phyloP scores from a whole-genome alignment of 2,797 vertebrate species.

The Falco biarmicus region DNA sequence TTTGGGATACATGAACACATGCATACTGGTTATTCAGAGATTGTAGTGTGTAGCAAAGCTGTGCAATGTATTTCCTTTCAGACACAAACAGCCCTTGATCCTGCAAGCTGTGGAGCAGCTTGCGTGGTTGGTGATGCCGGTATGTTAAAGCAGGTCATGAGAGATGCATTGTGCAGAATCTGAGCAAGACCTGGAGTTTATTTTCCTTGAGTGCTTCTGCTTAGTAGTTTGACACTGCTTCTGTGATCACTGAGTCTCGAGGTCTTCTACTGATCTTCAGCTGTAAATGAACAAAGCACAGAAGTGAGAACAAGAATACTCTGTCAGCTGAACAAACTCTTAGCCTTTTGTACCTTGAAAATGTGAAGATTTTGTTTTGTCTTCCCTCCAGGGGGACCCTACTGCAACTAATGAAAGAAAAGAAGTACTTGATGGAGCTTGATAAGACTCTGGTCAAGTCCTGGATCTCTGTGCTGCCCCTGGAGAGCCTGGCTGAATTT shows the following conservation, averaged over 20 bases:
- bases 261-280: background rate
- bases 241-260: background rate
- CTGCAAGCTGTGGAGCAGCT: background rate
- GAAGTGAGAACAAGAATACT: background rate
- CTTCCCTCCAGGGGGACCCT: constrained; percentile 49
- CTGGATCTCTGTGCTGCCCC: constrained; percentile 82
- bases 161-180: background rate
- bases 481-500: constrained; percentile 68
- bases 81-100: background rate
- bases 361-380: background rate
- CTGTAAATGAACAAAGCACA: background rate
- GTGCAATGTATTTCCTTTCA: background rate
- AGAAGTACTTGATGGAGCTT: constrained; percentile 75
- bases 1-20: background rate
- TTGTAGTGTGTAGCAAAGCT: background rate
- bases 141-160: background rate
- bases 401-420: constrained; percentile 65
- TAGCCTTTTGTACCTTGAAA: background rate
- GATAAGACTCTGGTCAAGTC: constrained; percentile 81
- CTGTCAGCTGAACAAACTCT: background rate
- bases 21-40: background rate
- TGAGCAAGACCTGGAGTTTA: background rate
- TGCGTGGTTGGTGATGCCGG: background rate
- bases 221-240: background rate
- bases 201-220: background rate